Percentiles rank a stretch among this genome's conserved stretches.
These are phyloP conservation scores for Tachypleus tridentatus DNA, from an alignment of 1,140 invertebrate genomes.

Conservation along the genomic window DNA sequence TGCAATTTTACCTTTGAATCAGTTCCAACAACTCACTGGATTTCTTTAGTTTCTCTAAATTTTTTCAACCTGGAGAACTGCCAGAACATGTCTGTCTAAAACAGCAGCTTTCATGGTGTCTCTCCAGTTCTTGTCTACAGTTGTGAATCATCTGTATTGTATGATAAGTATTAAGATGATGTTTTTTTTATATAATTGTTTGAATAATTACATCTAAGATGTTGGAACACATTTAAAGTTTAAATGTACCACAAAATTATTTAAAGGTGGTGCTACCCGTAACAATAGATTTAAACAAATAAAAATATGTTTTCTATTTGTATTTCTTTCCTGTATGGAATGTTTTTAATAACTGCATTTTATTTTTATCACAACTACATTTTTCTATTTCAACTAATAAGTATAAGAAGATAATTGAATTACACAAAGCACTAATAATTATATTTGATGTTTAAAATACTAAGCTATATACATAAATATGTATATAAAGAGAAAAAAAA, in stretches of 20 bases:
- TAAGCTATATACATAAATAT: constrained; percentile 5
- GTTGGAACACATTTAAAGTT: neutral
- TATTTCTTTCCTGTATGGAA: no score
- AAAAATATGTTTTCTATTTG: neutral
- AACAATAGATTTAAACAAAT: neutral
- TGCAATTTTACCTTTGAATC: constrained; percentile 15
- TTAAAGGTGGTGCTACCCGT: neutral
- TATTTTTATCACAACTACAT: no score
- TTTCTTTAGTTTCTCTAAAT: constrained; percentile 82
- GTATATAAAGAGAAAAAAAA: neutral
- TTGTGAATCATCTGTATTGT: constrained; percentile 27
- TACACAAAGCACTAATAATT: neutral
- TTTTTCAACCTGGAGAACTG: constrained; percentile 75
- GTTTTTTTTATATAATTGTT: no score
- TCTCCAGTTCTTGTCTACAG: constrained; percentile 51
- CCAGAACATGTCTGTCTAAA: constrained; percentile 64
- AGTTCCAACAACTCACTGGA: constrained; percentile 55
- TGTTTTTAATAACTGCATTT: no score
- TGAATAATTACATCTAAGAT: neutral
- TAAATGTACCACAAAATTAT: neutral
- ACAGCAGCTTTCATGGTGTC: constrained; percentile 82
- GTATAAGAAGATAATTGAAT: no score
- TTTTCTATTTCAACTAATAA: no score
- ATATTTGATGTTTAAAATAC: constrained; percentile 21
- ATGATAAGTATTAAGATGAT: no score